phyloP scores from a whole-genome alignment of 2,113 vertebrate genomes.

The Xerus inauris region DNA sequence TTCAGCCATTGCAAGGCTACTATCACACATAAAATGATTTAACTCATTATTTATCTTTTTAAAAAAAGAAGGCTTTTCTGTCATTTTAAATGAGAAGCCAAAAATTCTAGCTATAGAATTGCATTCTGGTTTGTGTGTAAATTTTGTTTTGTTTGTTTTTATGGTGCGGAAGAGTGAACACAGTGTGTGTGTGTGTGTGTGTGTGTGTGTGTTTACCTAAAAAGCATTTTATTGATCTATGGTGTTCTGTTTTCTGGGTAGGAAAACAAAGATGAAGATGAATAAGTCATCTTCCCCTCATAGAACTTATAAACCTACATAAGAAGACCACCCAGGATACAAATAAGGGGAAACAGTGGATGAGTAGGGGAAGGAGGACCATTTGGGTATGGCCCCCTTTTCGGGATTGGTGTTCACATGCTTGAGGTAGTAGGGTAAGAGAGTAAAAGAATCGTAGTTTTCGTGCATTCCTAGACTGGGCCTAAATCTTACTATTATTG shows the following conservation, averaged over 20 bases:
- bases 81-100: slow-evolving; percentile 30
- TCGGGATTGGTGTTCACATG: background rate
- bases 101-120: background rate
- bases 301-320: background rate
- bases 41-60: slow-evolving; percentile 37
- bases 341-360: background rate
- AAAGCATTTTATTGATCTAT: background rate
- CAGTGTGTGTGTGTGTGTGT: background rate
- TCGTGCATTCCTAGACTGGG: background rate
- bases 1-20: background rate
- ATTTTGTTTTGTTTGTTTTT: background rate
- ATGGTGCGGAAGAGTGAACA: background rate
- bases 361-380: background rate
- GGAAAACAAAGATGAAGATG: background rate
- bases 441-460: background rate
- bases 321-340: background rate
- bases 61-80: background rate
- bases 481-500: background rate
- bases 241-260: background rate
- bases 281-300: background rate
- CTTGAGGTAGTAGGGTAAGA: fast-evolving
- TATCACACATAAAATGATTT: background rate
- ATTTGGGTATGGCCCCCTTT: background rate
- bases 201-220: background rate
- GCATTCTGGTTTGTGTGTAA: background rate